Evolutionary conservation across 2,888 invertebrate genomes (phyloP).

Genomic region (Ganaspis brasiliensis): DNA sequence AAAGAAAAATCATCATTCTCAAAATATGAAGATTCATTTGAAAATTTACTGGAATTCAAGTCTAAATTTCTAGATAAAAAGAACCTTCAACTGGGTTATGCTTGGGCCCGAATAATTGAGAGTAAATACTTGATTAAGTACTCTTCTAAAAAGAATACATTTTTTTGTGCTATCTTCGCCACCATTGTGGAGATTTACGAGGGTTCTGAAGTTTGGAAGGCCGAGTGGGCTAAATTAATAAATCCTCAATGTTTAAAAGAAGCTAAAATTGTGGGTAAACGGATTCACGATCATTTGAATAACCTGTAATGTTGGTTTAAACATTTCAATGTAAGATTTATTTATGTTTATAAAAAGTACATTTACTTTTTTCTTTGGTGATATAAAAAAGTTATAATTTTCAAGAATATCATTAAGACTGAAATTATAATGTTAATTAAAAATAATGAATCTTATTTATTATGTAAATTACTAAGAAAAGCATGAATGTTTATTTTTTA

Average conservation of each 20-base stretch:
- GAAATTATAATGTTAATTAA: too few species aligned
- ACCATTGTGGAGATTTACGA: not conserved
- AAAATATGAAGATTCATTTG: not conserved
- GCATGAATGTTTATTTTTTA: too few species aligned
- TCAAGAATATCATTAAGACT: too few species aligned
- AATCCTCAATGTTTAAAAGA: not conserved
- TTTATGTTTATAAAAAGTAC: too few species aligned
- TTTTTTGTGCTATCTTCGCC: not conserved
- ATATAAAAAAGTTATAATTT: too few species aligned
- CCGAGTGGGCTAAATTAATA: not conserved
- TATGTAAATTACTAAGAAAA: too few species aligned
- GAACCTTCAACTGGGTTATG: not conserved
- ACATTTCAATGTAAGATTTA: too few species aligned
- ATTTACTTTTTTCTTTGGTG: too few species aligned
- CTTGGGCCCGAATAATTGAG: constrained; percentile 7
- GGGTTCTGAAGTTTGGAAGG: not conserved
- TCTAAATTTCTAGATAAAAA: not conserved
- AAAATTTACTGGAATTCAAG: constrained; percentile 1
- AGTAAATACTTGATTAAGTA: not conserved
- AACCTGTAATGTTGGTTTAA: not conserved
- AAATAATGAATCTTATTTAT: too few species aligned
- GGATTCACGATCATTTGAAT: not conserved
- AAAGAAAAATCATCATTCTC: not conserved
- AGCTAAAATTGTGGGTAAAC: not conserved
- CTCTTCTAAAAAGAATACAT: not conserved